Evolutionary conservation across 1,140 invertebrate species (phyloP), one percentile per base, ranked within the genome.

Genomic region (Anastrepha ludens): DNA sequence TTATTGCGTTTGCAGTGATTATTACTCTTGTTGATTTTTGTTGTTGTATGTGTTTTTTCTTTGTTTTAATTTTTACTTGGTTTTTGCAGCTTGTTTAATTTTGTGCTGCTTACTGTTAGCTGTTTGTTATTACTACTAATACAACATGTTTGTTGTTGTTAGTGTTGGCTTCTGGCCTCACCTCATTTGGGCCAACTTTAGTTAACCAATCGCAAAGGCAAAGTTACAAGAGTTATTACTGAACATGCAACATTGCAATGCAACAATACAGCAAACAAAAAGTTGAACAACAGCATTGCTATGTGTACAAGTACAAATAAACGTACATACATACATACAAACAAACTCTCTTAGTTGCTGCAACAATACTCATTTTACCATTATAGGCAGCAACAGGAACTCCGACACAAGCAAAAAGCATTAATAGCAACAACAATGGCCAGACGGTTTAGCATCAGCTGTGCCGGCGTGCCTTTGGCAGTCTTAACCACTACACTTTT

Each of bases 191-290:
- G 74, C 74, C 47, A 81, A 81, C 74, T 20, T 81, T 81, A 41
- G 67, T 81, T 55, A 50, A 55, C 44, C n/a, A 81, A 81, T 81
- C 47, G 47, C 58, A 59, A 86, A 29, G 55, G 85, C 85, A 86
- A 86, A 86, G 85, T 86, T 86, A 62, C 85, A 86, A 86, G 85
- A 86, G 85, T 86, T 86, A 86, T 86, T 86, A 60, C 85, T 29
- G 58, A 41, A 86, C 85, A 86, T 60, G 58, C 55, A 44, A 60
- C 58, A 62, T 39, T 44, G 39, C 85, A 74, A 74, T 74, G 41
- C 65, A 67, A 67, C 65, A 67, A 67, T 20, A 67, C 9, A 41
- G 15, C 44, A 74, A 47, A n/a, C 15, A 47, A 55, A 55, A 55
- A 55, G 50, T 13, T 17, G 15, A 47, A 74, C 11, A 74, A 74